These are phyloP conservation scores for Xenops minutus DNA, from an alignment of 2,797 vertebrate species.

Conservation along the genomic window DNA sequence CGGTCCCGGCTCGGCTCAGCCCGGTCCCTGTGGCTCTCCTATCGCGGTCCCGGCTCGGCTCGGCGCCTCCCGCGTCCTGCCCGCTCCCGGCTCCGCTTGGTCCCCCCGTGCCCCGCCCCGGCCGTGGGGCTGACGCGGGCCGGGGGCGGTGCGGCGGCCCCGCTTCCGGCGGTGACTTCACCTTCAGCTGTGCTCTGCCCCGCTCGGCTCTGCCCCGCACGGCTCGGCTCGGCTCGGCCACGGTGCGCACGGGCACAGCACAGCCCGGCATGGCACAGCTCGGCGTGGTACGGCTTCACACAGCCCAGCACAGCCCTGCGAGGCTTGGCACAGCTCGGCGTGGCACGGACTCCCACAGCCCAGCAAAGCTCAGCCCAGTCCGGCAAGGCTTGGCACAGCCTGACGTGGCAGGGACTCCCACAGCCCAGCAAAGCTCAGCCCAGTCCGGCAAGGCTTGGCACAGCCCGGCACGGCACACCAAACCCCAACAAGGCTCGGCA, in stretches of 20 bases:
- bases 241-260: background rate
- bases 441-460: background rate
- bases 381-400: accelerated
- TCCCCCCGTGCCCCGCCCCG: background rate
- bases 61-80: background rate
- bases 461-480: background rate
- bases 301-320: no score
- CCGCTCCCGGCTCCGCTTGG: background rate
- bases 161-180: constrained; percentile 48
- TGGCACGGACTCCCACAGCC: no score
- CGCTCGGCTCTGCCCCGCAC: background rate
- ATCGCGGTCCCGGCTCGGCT: background rate
- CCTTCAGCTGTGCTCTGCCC: no score
- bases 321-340: background rate
- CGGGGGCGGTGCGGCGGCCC: background rate
- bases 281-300: background rate
- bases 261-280: background rate
- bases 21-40: background rate
- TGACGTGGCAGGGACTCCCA: no score
- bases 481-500: background rate
- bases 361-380: accelerated
- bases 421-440: accelerated
- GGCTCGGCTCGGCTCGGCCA: background rate
- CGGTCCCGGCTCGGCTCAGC: background rate
- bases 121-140: background rate